Conservation (phyloP, 2,888 invertebrate genomes). For the Dryobotodes eremita region DNA sequence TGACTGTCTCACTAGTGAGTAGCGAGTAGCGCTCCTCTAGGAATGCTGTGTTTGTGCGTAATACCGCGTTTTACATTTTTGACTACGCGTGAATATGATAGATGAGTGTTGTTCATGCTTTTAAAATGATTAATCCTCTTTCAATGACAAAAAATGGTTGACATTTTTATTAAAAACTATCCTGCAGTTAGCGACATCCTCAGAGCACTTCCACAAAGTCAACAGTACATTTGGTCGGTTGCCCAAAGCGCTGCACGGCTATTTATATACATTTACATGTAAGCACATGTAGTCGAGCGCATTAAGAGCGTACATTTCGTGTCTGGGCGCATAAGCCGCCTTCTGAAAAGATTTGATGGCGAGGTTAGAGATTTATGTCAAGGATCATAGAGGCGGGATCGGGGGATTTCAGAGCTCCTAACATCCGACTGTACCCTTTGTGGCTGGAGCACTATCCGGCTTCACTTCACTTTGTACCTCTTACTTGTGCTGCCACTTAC, state of each 20-base stretch:
- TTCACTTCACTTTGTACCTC: conserved; percentile 88
- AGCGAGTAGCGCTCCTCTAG: conserved; percentile 40
- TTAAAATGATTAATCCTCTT: conserved; percentile 25
- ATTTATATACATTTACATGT: conserved; percentile 68
- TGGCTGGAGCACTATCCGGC: conserved; percentile 89
- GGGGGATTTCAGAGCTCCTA: conserved; percentile 88
- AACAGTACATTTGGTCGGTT: conserved; percentile 43
- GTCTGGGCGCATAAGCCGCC: conserved; percentile 87
- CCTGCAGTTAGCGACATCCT: conserved; percentile 20
- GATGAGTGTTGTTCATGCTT: neutral
- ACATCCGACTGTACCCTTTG: conserved; percentile 90
- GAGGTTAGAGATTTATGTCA: conserved; percentile 91
- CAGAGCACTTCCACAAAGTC: conserved; percentile 20
- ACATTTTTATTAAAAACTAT: conserved; percentile 11
- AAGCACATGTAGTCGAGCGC: conserved; percentile 80
- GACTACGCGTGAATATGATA: conserved; percentile 1
- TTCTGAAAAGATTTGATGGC: conserved; percentile 90
- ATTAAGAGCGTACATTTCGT: conserved; percentile 86
- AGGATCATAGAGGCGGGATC: conserved; percentile 90
- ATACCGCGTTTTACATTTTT: conserved; percentile 27
- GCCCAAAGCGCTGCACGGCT: conserved; percentile 31
- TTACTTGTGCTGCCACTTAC: conserved; percentile 88
- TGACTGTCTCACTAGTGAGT: conserved; percentile 65
- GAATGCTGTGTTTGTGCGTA: conserved; percentile 7
- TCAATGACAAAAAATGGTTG: neutral